Base-by-base conservation (phyloP, 2,797 vertebrate genomes). In the Serranus cabrilla region DNA sequence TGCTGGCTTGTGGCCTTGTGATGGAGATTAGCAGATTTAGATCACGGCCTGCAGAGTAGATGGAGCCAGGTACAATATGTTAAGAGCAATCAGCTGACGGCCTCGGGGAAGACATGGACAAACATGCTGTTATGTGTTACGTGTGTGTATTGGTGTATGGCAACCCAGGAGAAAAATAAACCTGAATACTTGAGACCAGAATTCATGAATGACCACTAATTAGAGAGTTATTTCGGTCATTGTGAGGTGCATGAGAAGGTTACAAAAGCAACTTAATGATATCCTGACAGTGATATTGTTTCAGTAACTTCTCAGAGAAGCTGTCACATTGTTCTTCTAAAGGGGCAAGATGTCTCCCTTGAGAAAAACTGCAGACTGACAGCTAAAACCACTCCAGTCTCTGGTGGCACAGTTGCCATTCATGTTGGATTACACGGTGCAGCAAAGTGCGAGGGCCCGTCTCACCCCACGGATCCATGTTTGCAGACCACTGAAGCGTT, bases 21-120 rank as follows among this genome's bases (percentile, higher is more conserved):
- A 87, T 75, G 63, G 50, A 89, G 89, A 91, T 93, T 91, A 94
- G 64, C 82, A 91, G 91, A 92, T 88, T 91, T 92, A 76, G 82
- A 77, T 86, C 80, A 65, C 7, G 34, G 71, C 45, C 81, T 57
- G n/a, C 74, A 73, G 76, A 70, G 74, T 80, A 27, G 70, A 86
- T 27, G 78, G 83, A 84, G 83, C 51, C 75, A 81, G 87, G 86
- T 85, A 75, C 84, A 58, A 76, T 49, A 27, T 0, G 31, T 78
- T 81, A 76, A 80, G 72, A 82, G 76, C 72, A 64, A 75, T 89
- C 87, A 86, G 84, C 81, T 91, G 86, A 86, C 56, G 0, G 10
- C 31, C 45, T 56, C 47, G 2, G 51, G 21, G 54, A 74, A 37
- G 56, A 34, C 52, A 9, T 8, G 46, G 63, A 72, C 58, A 60